Conservation (phyloP, 2,113 vertebrate genomes). For the Melierax canorus region DNA sequence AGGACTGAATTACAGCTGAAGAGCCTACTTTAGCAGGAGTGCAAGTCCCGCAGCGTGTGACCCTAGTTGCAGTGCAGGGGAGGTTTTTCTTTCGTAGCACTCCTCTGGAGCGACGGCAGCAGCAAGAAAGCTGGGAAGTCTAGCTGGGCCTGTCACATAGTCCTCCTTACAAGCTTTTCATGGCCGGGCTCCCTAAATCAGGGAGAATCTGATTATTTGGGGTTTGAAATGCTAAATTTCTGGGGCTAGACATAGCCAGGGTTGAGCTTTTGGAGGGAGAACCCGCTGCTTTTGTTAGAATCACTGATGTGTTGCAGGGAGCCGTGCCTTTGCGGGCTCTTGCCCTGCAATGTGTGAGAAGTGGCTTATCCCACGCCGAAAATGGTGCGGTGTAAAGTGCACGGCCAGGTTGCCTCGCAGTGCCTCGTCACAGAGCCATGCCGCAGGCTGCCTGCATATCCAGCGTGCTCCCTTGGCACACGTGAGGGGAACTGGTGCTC, state of each 20-base stretch:
- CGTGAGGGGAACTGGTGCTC: background rate
- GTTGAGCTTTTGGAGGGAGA: background rate
- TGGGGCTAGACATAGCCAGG: background rate
- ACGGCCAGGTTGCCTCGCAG: background rate
- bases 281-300: background rate
- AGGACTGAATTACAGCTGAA: background rate
- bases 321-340: background rate
- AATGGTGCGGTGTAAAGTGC: background rate
- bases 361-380: background rate
- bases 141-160: background rate
- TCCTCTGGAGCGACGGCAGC: background rate
- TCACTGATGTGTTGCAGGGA: background rate
- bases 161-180: background rate
- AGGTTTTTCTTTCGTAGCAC: background rate
- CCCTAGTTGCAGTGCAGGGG: background rate
- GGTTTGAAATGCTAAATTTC: background rate
- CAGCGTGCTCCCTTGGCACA: fast-evolving
- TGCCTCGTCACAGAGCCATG: background rate
- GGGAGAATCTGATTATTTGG: background rate
- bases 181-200: background rate
- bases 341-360: background rate
- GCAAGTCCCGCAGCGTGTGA: background rate
- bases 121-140: background rate
- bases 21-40: background rate
- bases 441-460: background rate